Conservation (phyloP, 2,888 invertebrate species). For the Mythimna loreyi region DNA sequence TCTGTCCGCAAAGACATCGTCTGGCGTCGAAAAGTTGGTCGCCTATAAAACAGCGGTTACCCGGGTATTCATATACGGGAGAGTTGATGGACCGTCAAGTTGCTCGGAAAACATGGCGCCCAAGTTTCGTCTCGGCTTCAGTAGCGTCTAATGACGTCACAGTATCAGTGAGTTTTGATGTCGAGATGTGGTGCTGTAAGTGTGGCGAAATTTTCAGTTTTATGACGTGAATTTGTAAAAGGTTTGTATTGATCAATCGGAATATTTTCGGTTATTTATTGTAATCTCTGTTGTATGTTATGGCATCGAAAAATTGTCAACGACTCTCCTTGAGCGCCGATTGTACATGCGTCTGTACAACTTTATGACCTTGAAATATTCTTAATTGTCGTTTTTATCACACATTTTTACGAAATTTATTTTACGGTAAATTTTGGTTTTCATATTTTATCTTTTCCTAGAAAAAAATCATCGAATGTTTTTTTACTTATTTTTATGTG, state of each 20-base stretch:
- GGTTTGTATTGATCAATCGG: background rate
- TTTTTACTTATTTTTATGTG: no score
- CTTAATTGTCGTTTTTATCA: no score
- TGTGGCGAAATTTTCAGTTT: conserved; percentile 9
- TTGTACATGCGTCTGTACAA: no score
- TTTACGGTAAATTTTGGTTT: no score
- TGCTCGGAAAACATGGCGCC: conserved; percentile 56
- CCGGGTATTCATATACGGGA: conserved; percentile 61
- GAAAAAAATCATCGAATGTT: no score
- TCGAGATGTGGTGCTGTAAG: conserved; percentile 8
- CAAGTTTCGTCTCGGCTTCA: conserved; percentile 42
- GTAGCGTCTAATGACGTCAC: conserved; percentile 50
- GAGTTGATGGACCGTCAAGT: conserved; percentile 61
- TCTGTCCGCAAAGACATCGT: conserved; percentile 28
- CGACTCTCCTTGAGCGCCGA: no score
- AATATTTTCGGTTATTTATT: no score
- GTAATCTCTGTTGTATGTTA: no score
- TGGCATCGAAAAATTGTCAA: no score
- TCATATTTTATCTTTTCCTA: no score
- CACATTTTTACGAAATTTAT: no score
- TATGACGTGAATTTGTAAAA: conserved; percentile 4
- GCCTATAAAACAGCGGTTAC: conserved; percentile 68
- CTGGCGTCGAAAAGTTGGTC: conserved; percentile 68
- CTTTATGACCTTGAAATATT: no score
- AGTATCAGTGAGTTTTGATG: conserved; percentile 41